Evolutionary conservation across 1,140 invertebrate species (phyloP), one percentile per base, ranked within the genome.

Genomic region (Drosophila arizonae): DNA sequence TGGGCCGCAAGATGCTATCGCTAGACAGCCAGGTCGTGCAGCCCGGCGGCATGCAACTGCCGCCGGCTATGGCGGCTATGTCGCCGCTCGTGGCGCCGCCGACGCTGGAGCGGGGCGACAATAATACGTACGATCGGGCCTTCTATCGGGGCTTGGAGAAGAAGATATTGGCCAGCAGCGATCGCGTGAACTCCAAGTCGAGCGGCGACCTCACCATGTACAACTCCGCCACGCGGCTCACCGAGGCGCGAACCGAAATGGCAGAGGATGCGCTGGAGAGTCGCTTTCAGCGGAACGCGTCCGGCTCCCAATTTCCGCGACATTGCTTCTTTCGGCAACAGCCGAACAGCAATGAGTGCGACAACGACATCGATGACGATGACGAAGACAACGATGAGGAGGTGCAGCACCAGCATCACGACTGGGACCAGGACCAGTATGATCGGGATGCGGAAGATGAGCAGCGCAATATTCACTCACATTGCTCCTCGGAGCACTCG

Each of bases 131-230:
- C 54, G 91, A 92, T 73, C 85, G 87, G 8, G 86, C 84, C 24
- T 92, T 92, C 45, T 92, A 91, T 68, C 62, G 74, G 28, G 70
- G 90, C 68, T 51, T 91, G 77, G 46, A 70, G 15, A 87, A 88
- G 48, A 87, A 87, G 55, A 66, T 87, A 3, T 63, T 76, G 26
- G 82, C 84, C 46, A 87, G 84, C 76, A 79, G 72, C 10, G 79
- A 91, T 55, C 76, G 87, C 3, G 74, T 88, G 0, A 91, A 90
- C 63, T 92, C 91, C 4, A 91, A 92, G 50, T 92, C 91, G 0
- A 92, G 91, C 52, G 90, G 80, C 1, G 91, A 92, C 68, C 71
- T 92, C 1, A 92, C 91, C 63, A 90, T 90, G 79, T 91, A 90
- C 39, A 85, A 76, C 57, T 85, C 87, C 9, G 67, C 77, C 9